These are phyloP conservation scores for Rhagonycha lutea DNA, from an alignment of 2,888 invertebrate genomes.

Conservation along the genomic window DNA sequence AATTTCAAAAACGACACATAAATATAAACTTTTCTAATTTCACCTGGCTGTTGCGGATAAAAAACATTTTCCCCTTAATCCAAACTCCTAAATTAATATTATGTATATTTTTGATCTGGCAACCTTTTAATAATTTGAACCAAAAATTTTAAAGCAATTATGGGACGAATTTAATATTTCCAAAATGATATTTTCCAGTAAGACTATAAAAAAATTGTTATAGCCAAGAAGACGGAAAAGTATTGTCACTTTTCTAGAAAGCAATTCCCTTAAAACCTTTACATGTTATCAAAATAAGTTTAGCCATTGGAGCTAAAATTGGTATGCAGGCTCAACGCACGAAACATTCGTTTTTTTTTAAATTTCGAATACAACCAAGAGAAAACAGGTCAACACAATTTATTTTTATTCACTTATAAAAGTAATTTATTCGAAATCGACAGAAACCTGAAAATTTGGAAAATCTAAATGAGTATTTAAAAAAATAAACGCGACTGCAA, in stretches of 20 bases:
- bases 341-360: neutral
- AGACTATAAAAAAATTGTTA: neutral
- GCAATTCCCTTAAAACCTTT: neutral
- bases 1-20: neutral
- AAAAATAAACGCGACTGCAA: conserved; percentile 1
- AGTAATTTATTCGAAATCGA: neutral
- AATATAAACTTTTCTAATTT: neutral
- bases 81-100: neutral
- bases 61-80: neutral
- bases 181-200: neutral
- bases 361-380: neutral
- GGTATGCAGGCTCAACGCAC: neutral
- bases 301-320: neutral
- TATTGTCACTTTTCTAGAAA: neutral
- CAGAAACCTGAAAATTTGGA: neutral
- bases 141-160: conserved; percentile 2
- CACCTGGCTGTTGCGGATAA: neutral
- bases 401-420: neutral
- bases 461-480: neutral
- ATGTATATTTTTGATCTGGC: neutral
- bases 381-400: neutral
- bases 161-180: neutral
- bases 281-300: neutral
- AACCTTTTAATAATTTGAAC: conserved; percentile 13
- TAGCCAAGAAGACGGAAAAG: neutral